Evolutionary conservation across 2,888 invertebrate genomes (phyloP), one percentile per base, ranked within the genome.

Genomic region (Antheraea assamensis): DNA sequence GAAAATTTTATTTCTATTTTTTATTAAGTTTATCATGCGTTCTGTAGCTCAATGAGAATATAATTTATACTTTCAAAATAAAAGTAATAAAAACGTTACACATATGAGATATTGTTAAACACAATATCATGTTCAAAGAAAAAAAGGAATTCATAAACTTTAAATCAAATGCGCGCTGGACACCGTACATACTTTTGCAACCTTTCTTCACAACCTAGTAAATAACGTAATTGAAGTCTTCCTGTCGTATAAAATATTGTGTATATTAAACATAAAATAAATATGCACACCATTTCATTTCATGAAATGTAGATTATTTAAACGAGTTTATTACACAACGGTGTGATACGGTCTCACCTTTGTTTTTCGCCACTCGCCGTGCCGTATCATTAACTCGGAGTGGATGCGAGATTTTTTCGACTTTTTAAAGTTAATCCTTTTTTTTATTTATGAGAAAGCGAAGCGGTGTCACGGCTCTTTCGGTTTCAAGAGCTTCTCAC

Each of bases 301-400:
- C 30, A 35, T 27, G 21, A 66, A 21, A 19, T 35, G 35, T 21
- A 66, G 66, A 35, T 66, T 66, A 27, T 55, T n/a, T 35, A n/a
- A 31, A 42, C 42, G 30, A 58, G 8, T 27, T 74, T 13, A 30
- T 27, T 72, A 71, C 61, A 55, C 49, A 31, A 68, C 90, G 88
- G 92, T 93, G 92, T 92, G 77, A 92, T 72, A 76, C 73, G 76
- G 75, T 42, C 49, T 87, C 85, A 89, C 87, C 94, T 93, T 94
- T 94, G 94, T 94, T 94, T 94, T 88, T 87, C 90, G 87, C 90
- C 90, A 90, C 92, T 90, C 93, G 87, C 87, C 92, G 89, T 92
- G 90, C 90, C 94, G 94, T 94, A 94, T 94, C 94, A 94, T 94
- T 94, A 94, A 94, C 94, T 93, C 92, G 90, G 88, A 94, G 94